Evolutionary conservation across 2,113 vertebrate species (phyloP), one percentile per base, ranked within the genome.

Genomic region (Myrmophylax atrothorax): DNA sequence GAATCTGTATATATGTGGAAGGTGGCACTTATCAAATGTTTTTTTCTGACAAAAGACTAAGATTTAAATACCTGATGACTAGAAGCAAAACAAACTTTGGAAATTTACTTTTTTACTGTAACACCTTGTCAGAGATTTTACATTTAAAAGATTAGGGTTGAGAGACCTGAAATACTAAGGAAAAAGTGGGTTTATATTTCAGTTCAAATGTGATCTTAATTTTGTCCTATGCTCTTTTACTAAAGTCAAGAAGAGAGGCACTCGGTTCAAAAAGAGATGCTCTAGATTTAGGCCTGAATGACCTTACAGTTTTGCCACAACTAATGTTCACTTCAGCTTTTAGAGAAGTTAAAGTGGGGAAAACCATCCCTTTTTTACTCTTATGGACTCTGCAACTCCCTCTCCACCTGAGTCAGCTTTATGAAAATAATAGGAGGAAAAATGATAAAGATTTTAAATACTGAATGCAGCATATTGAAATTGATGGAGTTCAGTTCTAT

Each of bases 381-480:
- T 74, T 68, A 42, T 12, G 42, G 15, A 18, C 19, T 56, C 13
- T 47, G 26, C 37, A 66, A 20, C 47, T 9, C 13, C 12, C 23
- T 63, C 37, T 47, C 25, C 62, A 58, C 26, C 6, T 8, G 31
- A 44, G 14, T 31, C 49, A 67, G 24, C 3, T 15, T 81, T 46
- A 59, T 4, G 8, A 76, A 84, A 72, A 53, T 24, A 64, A 55
- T 10, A 64, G 4, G 10, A 58, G 9, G 64, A 55, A 58, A 6
- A 0, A 1, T 5, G 0, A 28, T 49, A 22, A 13, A 60, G 1
- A 55, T 56, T 72, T 59, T 15, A 52, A 89, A 69, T 46, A 42
- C 2, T 22, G 37, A 67, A 53, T 44, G 49, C 2, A 13, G 31
- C 50, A 50, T 12, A 73, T 12, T 11, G 53, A 77, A 68, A 68